A percentile compares a stretch with the other conserved stretches of the same genome.
Evolutionary conservation across 2,113 vertebrate species (phyloP).

Genomic region (Myotis davidii): DNA sequence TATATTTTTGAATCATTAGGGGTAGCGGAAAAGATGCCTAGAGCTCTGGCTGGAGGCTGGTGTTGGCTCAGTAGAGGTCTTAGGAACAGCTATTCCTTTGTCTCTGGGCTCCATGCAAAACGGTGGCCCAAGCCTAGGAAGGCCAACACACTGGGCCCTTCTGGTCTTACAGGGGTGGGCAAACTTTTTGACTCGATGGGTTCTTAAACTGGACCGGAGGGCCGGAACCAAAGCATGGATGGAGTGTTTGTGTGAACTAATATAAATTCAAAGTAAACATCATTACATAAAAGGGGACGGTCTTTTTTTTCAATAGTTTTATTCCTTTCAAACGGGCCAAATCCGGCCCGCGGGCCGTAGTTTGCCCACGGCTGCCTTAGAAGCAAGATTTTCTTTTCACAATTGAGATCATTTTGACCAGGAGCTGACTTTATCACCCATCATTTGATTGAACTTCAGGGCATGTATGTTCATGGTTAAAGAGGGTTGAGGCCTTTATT

Average conservation of each 20-base stretch:
- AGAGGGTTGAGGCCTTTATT: neutral
- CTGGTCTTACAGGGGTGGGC: too few species aligned
- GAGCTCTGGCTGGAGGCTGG: neutral
- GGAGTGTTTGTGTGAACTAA: too few species aligned
- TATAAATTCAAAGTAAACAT: too few species aligned
- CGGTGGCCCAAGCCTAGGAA: neutral
- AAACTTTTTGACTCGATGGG: too few species aligned
- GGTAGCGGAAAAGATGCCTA: neutral
- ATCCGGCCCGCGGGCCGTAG: too few species aligned
- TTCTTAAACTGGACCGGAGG: too few species aligned
- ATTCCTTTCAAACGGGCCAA: too few species aligned
- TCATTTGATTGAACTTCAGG: neutral
- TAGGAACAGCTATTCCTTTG: neutral
- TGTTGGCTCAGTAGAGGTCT: neutral
- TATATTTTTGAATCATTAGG: neutral
- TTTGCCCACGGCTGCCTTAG: too few species aligned
- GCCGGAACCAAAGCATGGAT: too few species aligned
- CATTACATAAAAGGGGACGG: too few species aligned
- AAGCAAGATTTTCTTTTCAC: constrained; percentile 36
- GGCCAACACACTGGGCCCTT: neutral
- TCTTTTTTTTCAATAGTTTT: too few species aligned
- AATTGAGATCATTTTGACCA: neutral
- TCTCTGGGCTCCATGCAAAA: neutral
- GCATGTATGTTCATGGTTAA: neutral
- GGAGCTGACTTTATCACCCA: neutral